Conservation (phyloP, 2,888 invertebrate genomes). For the Scaptomyza reducta region DNA sequence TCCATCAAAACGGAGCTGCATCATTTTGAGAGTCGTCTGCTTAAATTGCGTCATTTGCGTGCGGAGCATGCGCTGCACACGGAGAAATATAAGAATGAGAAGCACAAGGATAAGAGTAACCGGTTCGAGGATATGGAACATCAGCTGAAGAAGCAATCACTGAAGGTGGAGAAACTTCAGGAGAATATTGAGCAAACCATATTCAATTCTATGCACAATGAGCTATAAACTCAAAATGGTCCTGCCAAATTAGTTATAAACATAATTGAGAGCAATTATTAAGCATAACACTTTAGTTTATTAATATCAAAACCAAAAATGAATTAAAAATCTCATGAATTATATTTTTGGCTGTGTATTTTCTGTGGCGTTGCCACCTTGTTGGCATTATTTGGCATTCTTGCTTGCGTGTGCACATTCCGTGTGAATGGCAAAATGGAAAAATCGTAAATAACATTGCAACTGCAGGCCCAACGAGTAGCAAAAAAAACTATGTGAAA, state of each 20-base stretch:
- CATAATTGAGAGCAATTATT: constrained; percentile 37
- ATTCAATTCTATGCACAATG: constrained; percentile 90
- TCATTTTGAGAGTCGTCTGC: constrained; percentile 91
- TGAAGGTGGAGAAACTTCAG: constrained; percentile 94
- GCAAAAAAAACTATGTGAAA: constrained; percentile 51
- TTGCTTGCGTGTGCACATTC: constrained; percentile 50
- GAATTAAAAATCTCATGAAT: constrained; percentile 34
- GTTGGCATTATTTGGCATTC: constrained; percentile 1
- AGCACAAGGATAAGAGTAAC: constrained; percentile 87
- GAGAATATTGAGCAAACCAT: constrained; percentile 91
- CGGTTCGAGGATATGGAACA: constrained; percentile 89
- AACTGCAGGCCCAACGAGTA: constrained; percentile 53
- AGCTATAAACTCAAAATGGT: constrained; percentile 86
- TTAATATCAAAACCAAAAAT: constrained; percentile 47
- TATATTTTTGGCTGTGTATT: constrained; percentile 21
- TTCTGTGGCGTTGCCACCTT: constrained; percentile 38
- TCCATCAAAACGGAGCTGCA: constrained; percentile 93
- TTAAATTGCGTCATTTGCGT: constrained; percentile 93
- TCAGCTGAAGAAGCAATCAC: constrained; percentile 92
- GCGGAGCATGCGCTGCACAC: constrained; percentile 91
- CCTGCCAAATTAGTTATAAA: constrained; percentile 52
- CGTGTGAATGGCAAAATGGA: constrained; percentile 48
- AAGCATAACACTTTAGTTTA: constrained; percentile 22
- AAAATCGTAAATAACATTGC: constrained; percentile 62
- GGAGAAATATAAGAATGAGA: constrained; percentile 87